Conservation (phyloP, 2,797 vertebrate species). For the Lepilemur septentrionalis region DNA sequence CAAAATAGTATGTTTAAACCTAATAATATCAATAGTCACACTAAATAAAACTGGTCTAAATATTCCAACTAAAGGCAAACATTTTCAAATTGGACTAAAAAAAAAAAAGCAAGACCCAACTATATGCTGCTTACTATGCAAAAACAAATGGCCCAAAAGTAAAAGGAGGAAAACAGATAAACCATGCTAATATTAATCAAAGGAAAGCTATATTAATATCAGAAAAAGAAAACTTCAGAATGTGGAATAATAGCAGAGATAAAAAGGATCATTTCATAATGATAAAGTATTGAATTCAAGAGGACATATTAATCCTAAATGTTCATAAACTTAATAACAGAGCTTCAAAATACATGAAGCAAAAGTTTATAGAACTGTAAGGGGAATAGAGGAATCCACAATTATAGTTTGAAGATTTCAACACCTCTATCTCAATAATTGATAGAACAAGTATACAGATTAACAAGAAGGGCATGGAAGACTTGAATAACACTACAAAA, state of each 20-base stretch:
- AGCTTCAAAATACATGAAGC: neutral
- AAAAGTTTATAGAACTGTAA: neutral
- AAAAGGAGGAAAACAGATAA: neutral
- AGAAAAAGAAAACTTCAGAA: neutral
- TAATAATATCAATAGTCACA: neutral
- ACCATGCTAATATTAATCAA: neutral
- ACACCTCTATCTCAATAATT: neutral
- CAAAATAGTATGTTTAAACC: neutral
- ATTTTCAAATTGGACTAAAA: neutral
- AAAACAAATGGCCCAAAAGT: neutral
- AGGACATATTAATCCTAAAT: neutral
- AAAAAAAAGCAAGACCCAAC: neutral
- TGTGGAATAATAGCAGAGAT: neutral
- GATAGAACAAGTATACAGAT: neutral
- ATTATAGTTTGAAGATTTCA: neutral
- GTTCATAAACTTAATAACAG: neutral
- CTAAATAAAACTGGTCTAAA: neutral
- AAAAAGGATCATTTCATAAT: neutral
- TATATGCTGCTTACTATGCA: neutral
- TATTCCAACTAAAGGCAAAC: neutral
- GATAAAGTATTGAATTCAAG: constrained; percentile 29
- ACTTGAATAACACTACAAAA: neutral
- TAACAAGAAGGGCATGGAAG: neutral
- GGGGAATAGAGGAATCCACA: neutral
- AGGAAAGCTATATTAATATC: neutral